Conservation (phyloP, 1,140 invertebrate genomes). For the Oedothorax gibbosus region DNA sequence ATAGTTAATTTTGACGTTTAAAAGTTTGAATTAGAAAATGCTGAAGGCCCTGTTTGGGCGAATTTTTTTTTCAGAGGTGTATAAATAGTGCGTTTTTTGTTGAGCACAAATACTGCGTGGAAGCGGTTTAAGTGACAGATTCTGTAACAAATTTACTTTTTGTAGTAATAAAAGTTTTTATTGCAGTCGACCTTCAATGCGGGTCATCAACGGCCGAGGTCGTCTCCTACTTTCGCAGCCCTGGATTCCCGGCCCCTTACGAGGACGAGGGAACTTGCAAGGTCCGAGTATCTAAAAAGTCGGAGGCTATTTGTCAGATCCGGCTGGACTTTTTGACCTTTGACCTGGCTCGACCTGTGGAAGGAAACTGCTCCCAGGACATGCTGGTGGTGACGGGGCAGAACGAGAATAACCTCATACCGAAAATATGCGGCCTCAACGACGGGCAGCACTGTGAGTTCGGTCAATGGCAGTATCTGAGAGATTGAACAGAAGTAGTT, state of each 20-base stretch:
- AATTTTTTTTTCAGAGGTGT: no score
- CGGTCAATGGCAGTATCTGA: not conserved
- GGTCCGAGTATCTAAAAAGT: conserved; percentile 58
- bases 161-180: not conserved
- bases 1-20: no score
- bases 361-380: conserved; percentile 79
- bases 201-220: conserved; percentile 54
- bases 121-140: no score
- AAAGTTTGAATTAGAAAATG: no score
- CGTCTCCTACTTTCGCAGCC: conserved; percentile 63
- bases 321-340: conserved; percentile 82
- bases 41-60: no score
- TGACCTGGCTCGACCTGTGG: conserved; percentile 72
- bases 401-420: conserved; percentile 76
- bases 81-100: no score
- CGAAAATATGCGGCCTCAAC: conserved; percentile 83
- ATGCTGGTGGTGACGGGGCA: conserved; percentile 78
- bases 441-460: conserved; percentile 84
- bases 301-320: conserved; percentile 77
- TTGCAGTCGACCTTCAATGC: conserved; percentile 62
- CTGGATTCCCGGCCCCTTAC: conserved; percentile 59
- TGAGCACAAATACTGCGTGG: no score
- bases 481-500: no score
- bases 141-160: no score
- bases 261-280: conserved; percentile 61